Percentiles rank a stretch among this genome's conserved stretches.
Conservation (phyloP, 1,140 invertebrate genomes). For the Hirudo medicinalis region DNA sequence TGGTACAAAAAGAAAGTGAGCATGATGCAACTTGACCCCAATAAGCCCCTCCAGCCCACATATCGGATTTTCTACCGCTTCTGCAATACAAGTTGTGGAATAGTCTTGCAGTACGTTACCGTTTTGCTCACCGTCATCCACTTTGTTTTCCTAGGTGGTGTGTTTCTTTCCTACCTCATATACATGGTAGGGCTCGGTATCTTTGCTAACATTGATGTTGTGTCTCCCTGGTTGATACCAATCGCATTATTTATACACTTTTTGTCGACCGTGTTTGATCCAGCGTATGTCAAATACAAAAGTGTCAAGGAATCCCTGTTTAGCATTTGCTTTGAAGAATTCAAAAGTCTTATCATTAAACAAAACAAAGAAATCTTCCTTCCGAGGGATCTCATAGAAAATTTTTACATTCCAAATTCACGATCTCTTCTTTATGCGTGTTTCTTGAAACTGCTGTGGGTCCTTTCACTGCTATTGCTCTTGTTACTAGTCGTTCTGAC, state of each 20-base stretch:
- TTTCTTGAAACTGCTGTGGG: neutral
- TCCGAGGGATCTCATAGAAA: slow-evolving; percentile 4
- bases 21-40: neutral
- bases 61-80: neutral
- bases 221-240: slow-evolving; percentile 12
- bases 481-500: slow-evolving; percentile 15
- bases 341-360: neutral
- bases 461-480: neutral
- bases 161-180: slow-evolving; percentile 10
- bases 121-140: neutral
- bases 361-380: slow-evolving; percentile 15
- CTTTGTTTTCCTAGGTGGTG: slow-evolving; percentile 9
- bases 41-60: neutral
- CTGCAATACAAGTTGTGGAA: neutral
- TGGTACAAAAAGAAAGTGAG: neutral
- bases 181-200: slow-evolving; percentile 14
- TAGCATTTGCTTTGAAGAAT: neutral
- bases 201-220: slow-evolving; percentile 15
- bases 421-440: slow-evolving; percentile 1
- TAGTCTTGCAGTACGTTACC: neutral
- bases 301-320: neutral
- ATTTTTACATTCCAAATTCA: slow-evolving; percentile 16
- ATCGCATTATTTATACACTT: neutral
- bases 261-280: neutral
- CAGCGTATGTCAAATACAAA: slow-evolving; percentile 7